Conservation (phyloP, 2,113 vertebrate genomes). For the Arothron firmamentum region DNA sequence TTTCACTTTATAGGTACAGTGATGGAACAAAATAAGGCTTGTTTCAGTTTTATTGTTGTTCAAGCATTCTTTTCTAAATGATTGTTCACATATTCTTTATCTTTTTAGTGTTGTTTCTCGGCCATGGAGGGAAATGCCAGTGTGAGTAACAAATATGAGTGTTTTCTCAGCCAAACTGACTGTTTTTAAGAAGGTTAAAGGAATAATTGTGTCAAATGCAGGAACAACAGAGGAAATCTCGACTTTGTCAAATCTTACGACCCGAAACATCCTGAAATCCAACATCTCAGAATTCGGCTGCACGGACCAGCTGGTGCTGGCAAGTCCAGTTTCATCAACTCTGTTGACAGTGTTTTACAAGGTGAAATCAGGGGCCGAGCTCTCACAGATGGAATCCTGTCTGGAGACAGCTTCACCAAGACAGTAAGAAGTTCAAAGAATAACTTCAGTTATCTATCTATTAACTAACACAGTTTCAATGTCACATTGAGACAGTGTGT, state of each 20-base stretch:
- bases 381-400: background rate
- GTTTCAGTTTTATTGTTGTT: no score
- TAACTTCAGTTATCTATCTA: background rate
- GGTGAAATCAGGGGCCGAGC: background rate
- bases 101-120: no score
- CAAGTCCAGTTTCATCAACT: constrained; percentile 48
- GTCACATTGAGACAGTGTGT: no score
- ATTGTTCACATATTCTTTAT: background rate
- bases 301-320: constrained; percentile 4
- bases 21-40: no score
- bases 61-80: no score
- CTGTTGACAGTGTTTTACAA: constrained; percentile 32
- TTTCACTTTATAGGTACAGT: no score
- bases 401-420: background rate
- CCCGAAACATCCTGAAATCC: background rate
- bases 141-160: background rate
- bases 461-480: no score
- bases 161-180: background rate
- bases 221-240: background rate
- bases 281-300: constrained; percentile 1
- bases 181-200: no score
- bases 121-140: background rate
- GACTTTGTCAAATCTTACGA: background rate
- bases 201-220: background rate
- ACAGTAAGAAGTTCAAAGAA: constrained; percentile 10